These are phyloP conservation scores for Amphiura filiformis DNA, from an alignment of 35 echinoderm and acorn worm genomes.

Conservation along the genomic window DNA sequence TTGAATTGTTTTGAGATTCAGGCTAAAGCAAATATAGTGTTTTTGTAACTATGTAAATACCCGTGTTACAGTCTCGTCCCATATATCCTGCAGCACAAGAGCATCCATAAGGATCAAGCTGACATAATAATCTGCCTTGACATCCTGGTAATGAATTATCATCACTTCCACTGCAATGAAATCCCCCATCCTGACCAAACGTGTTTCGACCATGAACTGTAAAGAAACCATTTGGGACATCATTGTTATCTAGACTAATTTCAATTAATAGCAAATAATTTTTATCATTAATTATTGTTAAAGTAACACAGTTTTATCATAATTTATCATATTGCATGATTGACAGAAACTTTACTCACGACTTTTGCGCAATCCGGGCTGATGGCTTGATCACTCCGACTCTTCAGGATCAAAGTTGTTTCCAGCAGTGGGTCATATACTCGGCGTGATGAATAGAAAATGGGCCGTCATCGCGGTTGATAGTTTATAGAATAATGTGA, in stretches of 20 bases:
- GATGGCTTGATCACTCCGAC: too few species aligned
- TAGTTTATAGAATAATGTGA: too few species aligned
- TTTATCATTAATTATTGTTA: background rate
- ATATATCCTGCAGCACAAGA: constrained; percentile 49
- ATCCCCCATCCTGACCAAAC: constrained; percentile 31
- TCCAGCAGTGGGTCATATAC: too few species aligned
- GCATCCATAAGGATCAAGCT: constrained; percentile 72
- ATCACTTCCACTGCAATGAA: background rate
- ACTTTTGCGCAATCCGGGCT: too few species aligned
- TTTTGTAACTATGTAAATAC: constrained; percentile 23
- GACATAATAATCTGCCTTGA: constrained; percentile 44
- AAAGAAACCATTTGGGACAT: background rate
- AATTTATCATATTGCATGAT: too few species aligned
- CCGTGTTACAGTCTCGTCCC: constrained; percentile 30
- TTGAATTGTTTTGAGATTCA: background rate
- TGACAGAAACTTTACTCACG: too few species aligned
- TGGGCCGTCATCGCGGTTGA: too few species aligned
- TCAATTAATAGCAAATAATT: too few species aligned
- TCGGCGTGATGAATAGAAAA: too few species aligned
- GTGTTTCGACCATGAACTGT: constrained; percentile 35
- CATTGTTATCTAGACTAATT: background rate
- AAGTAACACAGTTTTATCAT: background rate
- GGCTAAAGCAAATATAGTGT: too few species aligned
- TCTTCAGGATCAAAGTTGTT: too few species aligned
- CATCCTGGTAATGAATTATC: constrained; percentile 12